These are phyloP conservation scores for Herpetotheres cachinnans DNA, from an alignment of 2,113 vertebrate species.

Conservation along the genomic window DNA sequence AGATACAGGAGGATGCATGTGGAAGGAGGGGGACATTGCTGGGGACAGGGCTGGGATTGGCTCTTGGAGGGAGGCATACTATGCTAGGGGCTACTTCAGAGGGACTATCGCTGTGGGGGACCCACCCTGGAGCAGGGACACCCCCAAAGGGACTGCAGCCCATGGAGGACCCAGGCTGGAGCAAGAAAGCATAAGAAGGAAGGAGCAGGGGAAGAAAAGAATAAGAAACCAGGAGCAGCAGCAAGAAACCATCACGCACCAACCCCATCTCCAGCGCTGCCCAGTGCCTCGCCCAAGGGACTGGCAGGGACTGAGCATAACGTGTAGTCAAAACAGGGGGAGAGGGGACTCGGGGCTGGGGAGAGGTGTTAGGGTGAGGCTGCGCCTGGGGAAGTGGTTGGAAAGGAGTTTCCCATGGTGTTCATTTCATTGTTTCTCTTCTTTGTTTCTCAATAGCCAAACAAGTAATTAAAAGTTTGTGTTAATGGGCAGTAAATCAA, in stretches of 20 bases:
- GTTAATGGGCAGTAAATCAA: background rate
- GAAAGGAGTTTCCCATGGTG: background rate
- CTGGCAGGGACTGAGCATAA: fast-evolving
- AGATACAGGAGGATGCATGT: background rate
- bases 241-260: background rate
- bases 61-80: background rate
- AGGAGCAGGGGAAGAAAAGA: background rate
- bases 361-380: background rate
- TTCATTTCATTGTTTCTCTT: background rate
- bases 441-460: background rate
- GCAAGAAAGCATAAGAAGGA: background rate
- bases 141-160: background rate
- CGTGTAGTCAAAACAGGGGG: background rate
- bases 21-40: background rate
- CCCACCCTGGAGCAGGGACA: background rate
- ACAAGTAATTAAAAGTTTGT: background rate
- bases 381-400: background rate
- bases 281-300: background rate
- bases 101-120: background rate
- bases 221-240: background rate
- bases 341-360: fast-evolving
- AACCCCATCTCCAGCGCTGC: background rate
- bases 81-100: background rate
- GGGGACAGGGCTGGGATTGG: background rate
- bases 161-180: background rate